A percentile compares a stretch with the other conserved stretches of the same genome.
phyloP scores from a whole-genome alignment of 2,113 vertebrate genomes.

The Alligator mississippiensis region DNA sequence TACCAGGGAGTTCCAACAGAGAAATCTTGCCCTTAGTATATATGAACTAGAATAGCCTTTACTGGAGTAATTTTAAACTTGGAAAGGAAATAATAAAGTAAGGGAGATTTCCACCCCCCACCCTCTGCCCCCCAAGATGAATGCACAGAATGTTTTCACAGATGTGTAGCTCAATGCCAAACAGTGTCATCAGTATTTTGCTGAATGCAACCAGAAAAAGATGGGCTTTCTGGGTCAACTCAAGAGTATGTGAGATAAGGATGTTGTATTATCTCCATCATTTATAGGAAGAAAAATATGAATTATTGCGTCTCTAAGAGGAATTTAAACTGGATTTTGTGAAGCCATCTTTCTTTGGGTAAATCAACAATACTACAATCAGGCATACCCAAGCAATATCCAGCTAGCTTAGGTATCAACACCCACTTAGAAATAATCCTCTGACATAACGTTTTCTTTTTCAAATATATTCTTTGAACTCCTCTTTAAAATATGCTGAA shows the following conservation, averaged over 20 bases:
- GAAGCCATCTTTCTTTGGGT: neutral
- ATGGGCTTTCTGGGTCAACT: neutral
- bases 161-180: neutral
- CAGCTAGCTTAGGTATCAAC: neutral
- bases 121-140: too few relatives aligned
- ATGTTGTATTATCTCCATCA: neutral
- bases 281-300: neutral
- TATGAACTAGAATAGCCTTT: neutral
- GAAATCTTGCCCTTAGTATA: neutral
- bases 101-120: neutral
- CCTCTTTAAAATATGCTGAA: neutral
- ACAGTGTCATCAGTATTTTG: neutral
- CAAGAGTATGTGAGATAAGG: neutral
- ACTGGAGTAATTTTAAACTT: neutral
- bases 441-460: neutral
- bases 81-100: neutral
- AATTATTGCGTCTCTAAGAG: neutral
- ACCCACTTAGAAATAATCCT: neutral
- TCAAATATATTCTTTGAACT: neutral
- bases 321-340: neutral
- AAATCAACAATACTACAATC: neutral
- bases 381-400: too few relatives aligned
- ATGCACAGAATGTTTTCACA: neutral
- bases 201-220: neutral
- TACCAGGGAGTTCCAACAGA: neutral